Percentiles rank a stretch among this genome's conserved stretches.
phyloP scores from a whole-genome alignment of 2,797 vertebrate species.

The Thripadectes ignobilis region DNA sequence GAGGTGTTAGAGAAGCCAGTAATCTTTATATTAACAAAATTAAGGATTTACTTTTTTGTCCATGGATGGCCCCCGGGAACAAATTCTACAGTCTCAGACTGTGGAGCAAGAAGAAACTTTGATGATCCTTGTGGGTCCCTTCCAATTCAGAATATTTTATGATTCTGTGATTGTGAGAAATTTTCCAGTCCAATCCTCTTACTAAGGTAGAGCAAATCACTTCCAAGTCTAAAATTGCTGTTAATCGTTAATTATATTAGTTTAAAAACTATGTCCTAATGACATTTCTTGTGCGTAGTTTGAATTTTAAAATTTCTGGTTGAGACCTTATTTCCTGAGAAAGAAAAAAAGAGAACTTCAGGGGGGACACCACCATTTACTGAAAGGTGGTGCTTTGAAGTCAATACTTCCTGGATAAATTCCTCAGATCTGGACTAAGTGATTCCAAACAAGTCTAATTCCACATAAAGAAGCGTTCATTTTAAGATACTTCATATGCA shows the following conservation, averaged over 20 bases:
- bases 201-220: not conserved
- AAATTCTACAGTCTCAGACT: not conserved
- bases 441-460: not conserved
- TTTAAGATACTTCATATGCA: not conserved
- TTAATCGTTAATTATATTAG: not conserved
- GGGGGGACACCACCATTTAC: rapidly evolving
- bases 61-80: not conserved
- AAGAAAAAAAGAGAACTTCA: not conserved
- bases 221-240: not conserved
- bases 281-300: not conserved
- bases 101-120: not conserved
- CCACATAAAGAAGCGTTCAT: not conserved
- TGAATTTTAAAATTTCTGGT: not conserved
- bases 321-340: not conserved
- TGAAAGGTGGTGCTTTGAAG: not conserved
- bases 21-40: not conserved
- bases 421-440: not conserved
- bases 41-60: not conserved
- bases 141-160: not conserved
- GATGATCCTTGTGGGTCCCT: not conserved
- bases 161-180: not conserved
- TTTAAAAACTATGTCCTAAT: not conserved
- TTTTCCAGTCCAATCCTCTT: not conserved
- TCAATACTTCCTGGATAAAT: not conserved
- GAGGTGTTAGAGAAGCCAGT: not conserved